Base-by-base conservation (phyloP, 2,797 vertebrate genomes). In the Pyrrhura leucotis region DNA sequence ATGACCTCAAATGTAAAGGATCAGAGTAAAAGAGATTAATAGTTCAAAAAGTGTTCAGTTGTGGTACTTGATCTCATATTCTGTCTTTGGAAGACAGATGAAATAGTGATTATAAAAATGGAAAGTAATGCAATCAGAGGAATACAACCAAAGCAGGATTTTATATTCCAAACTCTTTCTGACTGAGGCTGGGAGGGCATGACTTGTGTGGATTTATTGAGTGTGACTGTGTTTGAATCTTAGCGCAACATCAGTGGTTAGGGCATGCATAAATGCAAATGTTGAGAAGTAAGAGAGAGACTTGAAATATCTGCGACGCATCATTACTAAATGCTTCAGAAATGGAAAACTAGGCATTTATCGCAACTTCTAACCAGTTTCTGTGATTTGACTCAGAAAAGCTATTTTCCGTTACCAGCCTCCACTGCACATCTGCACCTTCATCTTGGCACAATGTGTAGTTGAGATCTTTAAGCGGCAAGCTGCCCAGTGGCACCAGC, bases 401-500 rank as follows among this genome's bases (percentile, higher is more conserved):
- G 37, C 76, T 25, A 51, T 95, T 96, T 88, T 75, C 50, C 88
- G 35, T 71, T 69, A 74, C 20, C 74, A 84, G 31, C 59, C 51
- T 73, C 40, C 14, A 8, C 29, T 72, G 81, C 72, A 40, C 95
- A 96, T 97, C 96, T 97, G 97, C 83, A 75, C 66, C 37, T 91
- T 85, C 47, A 2, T 88, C 6, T 20, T 94, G 96, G 90, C 90
- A 68, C 73, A 33, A 4, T 12, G 73, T 21, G 25, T 71, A 48
- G 79, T 48, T 65, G 42, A 81, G 77, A 83, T 47, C 69, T 33
- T 42, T 40, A 31, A 66, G 63, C n/a, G 79, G 93, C 65, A 10
- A 62, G 72, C 80, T 74, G 14, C 82, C 65, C 16, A 0, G 29
- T 84, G 74, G 86, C 77, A 51, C 90, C 40, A 26, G 90, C 56